phyloP scores from a whole-genome alignment of 2,113 vertebrate genomes.

The Heterotilapia buettikoferi region DNA sequence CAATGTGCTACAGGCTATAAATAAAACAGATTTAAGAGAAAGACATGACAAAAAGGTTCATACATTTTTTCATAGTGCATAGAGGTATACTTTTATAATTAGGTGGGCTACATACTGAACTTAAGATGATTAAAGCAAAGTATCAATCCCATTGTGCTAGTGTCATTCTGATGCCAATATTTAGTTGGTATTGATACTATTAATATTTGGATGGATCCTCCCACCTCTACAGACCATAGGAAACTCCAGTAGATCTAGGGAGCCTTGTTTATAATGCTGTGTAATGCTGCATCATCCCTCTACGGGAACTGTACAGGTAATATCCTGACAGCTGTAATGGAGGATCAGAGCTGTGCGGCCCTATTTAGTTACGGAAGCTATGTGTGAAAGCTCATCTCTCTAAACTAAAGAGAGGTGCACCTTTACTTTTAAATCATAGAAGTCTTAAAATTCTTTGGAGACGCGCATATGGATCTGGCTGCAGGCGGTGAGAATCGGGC shows the following conservation, averaged over 20 bases:
- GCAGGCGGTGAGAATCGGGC: neutral
- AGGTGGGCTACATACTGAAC: neutral
- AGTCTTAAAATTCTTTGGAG: neutral
- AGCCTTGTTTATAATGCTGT: neutral
- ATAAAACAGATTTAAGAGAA: neutral
- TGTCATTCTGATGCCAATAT: neutral
- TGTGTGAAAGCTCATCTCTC: neutral
- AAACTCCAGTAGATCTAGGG: fast-evolving
- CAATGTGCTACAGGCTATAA: neutral
- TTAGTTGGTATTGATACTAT: neutral
- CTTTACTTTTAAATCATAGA: no score
- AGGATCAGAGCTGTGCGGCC: neutral
- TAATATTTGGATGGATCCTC: neutral
- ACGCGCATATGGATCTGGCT: neutral
- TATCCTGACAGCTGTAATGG: neutral
- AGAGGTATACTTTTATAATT: neutral
- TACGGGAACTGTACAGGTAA: neutral
- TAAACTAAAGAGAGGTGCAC: neutral
- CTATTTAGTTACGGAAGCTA: neutral
- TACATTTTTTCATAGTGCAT: neutral
- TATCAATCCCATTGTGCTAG: neutral
- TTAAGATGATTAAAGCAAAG: neutral
- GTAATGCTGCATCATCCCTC: neutral
- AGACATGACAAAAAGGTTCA: neutral
- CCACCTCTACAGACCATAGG: neutral